Base-by-base conservation (phyloP, 2,113 vertebrate genomes). In the Chaetodon trifascialis region DNA sequence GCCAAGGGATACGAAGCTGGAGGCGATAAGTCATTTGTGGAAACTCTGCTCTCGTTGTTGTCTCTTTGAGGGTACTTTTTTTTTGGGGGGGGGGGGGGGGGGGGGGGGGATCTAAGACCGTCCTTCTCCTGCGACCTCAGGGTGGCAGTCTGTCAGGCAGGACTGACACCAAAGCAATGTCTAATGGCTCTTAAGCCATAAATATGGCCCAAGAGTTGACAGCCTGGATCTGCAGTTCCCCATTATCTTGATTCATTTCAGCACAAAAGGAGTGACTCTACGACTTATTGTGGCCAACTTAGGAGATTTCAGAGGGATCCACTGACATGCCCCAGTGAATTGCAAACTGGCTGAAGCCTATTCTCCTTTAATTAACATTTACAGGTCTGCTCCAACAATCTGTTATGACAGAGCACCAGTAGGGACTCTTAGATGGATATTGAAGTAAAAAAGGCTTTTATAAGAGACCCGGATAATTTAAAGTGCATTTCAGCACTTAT, bases 211-310 rank as follows among this genome's bases (percentile, higher is more conserved):
- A 42, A 7, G 84, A 90, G 80, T 82, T 89, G 91, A 91, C 92
- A 87, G 88, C 56, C 82, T 76, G 77, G 66, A 90, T 89, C 88
- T 89, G 89, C 55, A 4, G 59, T 80, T 84, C 25, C 69, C 88
- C 60, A 92, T 89, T 83, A 90, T 75, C 86, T 91, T 93, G 85
- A 93, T 93, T 92, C 89, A 93, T 93, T 91, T 84, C 85, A 79
- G 56, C 72, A 80, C 88, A 92, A 88, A 91, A 80, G 75, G 52
- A 90, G 70, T 59, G 76, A 85, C 77, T 83, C 65, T 73, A 71
- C 76, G 71, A 74, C 47, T 62, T 82, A 81, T 86, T 88, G 90
- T 85, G 84, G 63, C 55, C 76, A 58, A 76, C 73, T 68, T 82
- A 67, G 78, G 69, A 84, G 44, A 74, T 85, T 89, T 88, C 56